Evolutionary conservation across 2,888 invertebrate genomes (phyloP).

Genomic region (Ormyrus thymus): DNA sequence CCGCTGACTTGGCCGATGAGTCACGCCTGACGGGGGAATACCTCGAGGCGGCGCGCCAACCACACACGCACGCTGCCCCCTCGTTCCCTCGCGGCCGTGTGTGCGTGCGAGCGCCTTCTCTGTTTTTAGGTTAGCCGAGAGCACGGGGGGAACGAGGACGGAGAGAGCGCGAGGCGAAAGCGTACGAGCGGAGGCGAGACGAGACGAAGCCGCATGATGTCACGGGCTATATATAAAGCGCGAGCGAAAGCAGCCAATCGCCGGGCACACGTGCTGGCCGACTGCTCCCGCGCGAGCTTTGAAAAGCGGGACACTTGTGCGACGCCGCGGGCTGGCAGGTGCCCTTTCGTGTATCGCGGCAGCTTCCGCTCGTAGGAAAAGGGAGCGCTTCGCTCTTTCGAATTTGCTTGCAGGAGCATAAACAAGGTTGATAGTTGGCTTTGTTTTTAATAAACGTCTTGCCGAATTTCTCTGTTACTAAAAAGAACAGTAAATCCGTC

Average conservation of each 20-base stretch:
- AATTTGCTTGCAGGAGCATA: too few relatives aligned
- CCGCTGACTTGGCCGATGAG: constrained; percentile 64
- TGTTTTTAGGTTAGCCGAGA: constrained; percentile 37
- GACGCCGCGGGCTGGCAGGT: too few relatives aligned
- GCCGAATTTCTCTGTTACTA: too few relatives aligned
- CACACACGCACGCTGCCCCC: constrained; percentile 43
- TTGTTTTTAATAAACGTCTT: too few relatives aligned
- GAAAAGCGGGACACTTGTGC: not conserved
- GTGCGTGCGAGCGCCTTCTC: not conserved
- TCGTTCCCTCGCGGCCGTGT: not conserved
- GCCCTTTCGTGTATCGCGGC: too few relatives aligned
- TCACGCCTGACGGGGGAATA: constrained; percentile 72
- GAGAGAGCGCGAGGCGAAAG: not conserved
- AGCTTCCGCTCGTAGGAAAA: too few relatives aligned
- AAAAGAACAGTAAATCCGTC: too few relatives aligned
- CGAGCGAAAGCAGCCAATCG: constrained; percentile 5
- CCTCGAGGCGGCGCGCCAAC: constrained; percentile 62
- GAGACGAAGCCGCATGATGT: constrained; percentile 31
- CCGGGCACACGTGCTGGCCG: not conserved
- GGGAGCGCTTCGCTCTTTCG: too few relatives aligned
- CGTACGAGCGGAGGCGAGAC: not conserved
- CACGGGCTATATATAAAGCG: constrained; percentile 39
- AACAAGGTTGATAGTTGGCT: too few relatives aligned
- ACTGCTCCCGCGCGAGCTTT: not conserved
- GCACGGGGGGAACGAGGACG: constrained; percentile 10